Base-by-base conservation (phyloP, 2,888 invertebrate genomes). In the Meganola albula region DNA sequence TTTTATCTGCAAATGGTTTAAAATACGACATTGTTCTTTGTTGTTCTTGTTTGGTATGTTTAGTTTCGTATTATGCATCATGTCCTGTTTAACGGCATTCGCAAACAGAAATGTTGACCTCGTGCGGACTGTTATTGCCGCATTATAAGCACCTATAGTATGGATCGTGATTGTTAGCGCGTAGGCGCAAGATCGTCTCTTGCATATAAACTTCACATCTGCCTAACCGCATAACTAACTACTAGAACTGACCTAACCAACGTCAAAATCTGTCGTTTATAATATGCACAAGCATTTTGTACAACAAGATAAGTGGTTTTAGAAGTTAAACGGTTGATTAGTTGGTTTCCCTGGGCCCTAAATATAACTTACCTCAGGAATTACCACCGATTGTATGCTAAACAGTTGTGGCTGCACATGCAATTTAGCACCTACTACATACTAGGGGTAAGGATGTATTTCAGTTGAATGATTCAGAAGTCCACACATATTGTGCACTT, bases 311-410 rank as follows among this genome's bases (percentile, higher is more conserved):
- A n/a, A n/a, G n/a, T n/a, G n/a, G n/a, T n/a, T n/a, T n/a, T n/a
- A n/a, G n/a, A n/a, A n/a, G n/a, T n/a, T n/a, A n/a, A n/a, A n/a
- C n/a, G n/a, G n/a, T n/a, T n/a, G n/a, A n/a, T n/a, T n/a, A n/a
- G n/a, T n/a, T n/a, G n/a, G n/a, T n/a, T n/a, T n/a, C n/a, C n/a
- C n/a, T n/a, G n/a, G n/a, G n/a, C n/a, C n/a, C n/a, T n/a, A n/a
- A n/a, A n/a, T n/a, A n/a, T 42, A 44, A 80, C 69, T 66, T 69
- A 68, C 58, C 62, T 67, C 51, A 73, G 74, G 79, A 68, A 73
- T 80, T 74, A 75, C 75, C 68, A 69, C 40, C 73, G 71, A 80
- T 82, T 83, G 83, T 83, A 83, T 82, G 80, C 73, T 71, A 82
- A 83, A 46, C 54, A 71, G 63, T 44, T 33, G 36, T 57, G 48